Percentiles rank a stretch among this genome's conserved stretches.
These are phyloP conservation scores for Luehdorfia chinensis DNA, from an alignment of 1,140 invertebrate species.

Conservation along the genomic window DNA sequence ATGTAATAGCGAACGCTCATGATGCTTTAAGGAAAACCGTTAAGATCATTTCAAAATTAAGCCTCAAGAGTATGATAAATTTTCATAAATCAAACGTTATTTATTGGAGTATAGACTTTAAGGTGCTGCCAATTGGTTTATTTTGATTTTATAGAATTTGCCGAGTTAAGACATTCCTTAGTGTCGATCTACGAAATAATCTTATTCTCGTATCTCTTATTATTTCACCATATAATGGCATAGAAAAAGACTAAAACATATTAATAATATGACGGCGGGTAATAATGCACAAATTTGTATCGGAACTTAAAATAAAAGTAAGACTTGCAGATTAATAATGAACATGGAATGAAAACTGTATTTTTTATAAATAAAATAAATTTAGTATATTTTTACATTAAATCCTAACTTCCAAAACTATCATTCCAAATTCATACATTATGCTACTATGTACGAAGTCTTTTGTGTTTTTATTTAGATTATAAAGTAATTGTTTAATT, in stretches of 20 bases:
- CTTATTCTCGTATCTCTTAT: conserved; percentile 37
- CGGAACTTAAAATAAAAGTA: conserved; percentile 9
- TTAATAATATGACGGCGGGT: conserved; percentile 37
- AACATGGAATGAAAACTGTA: neutral
- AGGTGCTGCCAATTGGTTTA: conserved; percentile 70
- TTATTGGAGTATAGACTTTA: conserved; percentile 75
- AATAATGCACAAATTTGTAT: conserved; percentile 34
- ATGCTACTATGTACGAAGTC: too few relatives aligned
- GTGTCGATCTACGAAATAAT: conserved; percentile 34
- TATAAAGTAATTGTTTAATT: too few relatives aligned
- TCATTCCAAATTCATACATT: too few relatives aligned
- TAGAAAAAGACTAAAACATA: conserved; percentile 33
- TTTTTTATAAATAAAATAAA: too few relatives aligned
- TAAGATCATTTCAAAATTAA: conserved; percentile 73
- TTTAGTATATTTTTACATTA: too few relatives aligned
- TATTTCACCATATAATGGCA: conserved; percentile 34
- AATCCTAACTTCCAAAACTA: too few relatives aligned
- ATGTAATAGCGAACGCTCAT: conserved; percentile 33
- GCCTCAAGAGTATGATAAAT: conserved; percentile 74
- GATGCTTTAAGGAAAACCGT: conserved; percentile 34
- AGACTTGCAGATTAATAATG: neutral
- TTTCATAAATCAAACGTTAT: conserved; percentile 75
- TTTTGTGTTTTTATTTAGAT: too few relatives aligned
- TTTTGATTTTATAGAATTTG: conserved; percentile 59
- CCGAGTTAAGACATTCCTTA: conserved; percentile 49